Evolutionary conservation across 2,888 invertebrate genomes (phyloP), one percentile per base, ranked within the genome.

Genomic region (Andrena fulva): DNA sequence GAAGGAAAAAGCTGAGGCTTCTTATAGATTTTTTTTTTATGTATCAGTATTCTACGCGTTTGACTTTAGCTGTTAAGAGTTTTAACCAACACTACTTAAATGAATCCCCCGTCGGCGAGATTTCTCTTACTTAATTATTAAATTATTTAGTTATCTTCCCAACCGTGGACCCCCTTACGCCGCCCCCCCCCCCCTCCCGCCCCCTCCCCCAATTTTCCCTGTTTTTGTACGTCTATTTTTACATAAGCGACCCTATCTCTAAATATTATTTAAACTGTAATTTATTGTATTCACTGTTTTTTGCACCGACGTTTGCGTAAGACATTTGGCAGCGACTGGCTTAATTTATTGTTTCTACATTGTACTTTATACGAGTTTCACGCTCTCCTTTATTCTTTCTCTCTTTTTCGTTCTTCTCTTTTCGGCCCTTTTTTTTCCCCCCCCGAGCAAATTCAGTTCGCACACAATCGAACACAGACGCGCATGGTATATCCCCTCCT

Each of bases 41-140:
- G 91, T 91, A 92, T 93, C 94, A 93, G 93, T 93, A 93, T 93
- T 94, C 92, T 91, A 92, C 89, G 90, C 90, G 91, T 91, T 91
- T 91, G 91, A 91, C 91, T 91, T 91, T 93, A 93, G 92, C 76
- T 84, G 69, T 80, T 92, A 92, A 92, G 89, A 71, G 75, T 86
- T 85, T 86, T 89, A 91, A 89, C 87, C 81, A 84, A 91, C 85
- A 89, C 89, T 93, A 92, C 92, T 93, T 93, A 93, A 90, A 85
- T 71, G 48, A 76, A 84, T 75, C 88, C 84, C 84, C 82, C 77
- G 74, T 88, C 82, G 87, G 87, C 85, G 90, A 90, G 86, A 89
- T 84, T 85, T 89, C 89, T 89, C 90, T 91, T 92, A 93, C 91
- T 92, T 93, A 92, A 92, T 91, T 91, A 90, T 91, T 92, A 92